Percentiles rank a stretch among this genome's conserved stretches.
Evolutionary conservation across 92 coral and sea anemone genomes (phyloP).

Genomic region (Siderastrea siderea): DNA sequence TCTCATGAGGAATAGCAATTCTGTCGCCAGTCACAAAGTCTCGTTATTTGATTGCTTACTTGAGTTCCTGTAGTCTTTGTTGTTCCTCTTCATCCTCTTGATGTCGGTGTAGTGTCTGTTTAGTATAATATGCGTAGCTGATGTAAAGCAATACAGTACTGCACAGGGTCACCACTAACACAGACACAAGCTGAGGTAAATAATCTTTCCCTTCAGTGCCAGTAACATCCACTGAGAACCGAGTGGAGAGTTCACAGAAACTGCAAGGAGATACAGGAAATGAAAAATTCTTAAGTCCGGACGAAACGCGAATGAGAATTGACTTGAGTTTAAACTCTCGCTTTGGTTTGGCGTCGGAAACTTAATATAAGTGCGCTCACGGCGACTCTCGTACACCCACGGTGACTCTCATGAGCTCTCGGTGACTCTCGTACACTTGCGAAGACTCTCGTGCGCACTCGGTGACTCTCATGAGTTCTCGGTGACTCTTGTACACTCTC

Average conservation of each 20-base stretch:
- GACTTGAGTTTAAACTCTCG: too few relatives aligned
- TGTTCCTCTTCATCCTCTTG: slow-evolving; percentile 73
- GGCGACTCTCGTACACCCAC: too few relatives aligned
- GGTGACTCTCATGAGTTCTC: too few relatives aligned
- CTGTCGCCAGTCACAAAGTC: too few relatives aligned
- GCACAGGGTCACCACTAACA: slow-evolving; percentile 58
- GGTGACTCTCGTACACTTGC: too few relatives aligned
- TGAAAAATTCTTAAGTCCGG: neutral
- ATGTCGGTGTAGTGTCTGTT: slow-evolving; percentile 74
- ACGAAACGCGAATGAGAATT: neutral
- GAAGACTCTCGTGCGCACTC: too few relatives aligned
- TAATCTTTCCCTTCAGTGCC: slow-evolving; percentile 33
- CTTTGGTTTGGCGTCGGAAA: too few relatives aligned
- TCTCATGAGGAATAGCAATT: too few relatives aligned
- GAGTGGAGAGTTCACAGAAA: slow-evolving; percentile 79
- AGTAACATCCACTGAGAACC: slow-evolving; percentile 75
- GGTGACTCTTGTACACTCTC: too few relatives aligned
- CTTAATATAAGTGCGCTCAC: too few relatives aligned
- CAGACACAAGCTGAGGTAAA: slow-evolving; percentile 70
- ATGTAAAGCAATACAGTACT: slow-evolving; percentile 65
- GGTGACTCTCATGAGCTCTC: too few relatives aligned
- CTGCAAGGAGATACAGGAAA: slow-evolving; percentile 23
- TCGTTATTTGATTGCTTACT: slow-evolving; percentile 43
- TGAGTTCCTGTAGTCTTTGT: slow-evolving; percentile 84
- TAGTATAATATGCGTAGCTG: slow-evolving; percentile 76